These are phyloP conservation scores for Dryas iulia DNA, from an alignment of 1,140 invertebrate species.

Conservation along the genomic window DNA sequence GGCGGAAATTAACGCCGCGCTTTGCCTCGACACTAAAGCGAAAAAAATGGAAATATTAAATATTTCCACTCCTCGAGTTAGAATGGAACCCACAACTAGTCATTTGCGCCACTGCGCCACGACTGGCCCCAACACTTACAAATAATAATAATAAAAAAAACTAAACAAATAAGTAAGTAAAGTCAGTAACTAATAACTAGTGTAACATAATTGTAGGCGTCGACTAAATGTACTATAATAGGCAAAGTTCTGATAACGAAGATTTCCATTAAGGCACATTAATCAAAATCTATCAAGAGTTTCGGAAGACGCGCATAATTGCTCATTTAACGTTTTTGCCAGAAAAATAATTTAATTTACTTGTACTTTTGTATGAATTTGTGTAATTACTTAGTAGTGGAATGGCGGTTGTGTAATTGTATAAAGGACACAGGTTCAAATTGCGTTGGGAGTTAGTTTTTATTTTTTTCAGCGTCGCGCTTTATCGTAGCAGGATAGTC, in stretches of 20 bases:
- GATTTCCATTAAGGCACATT: neutral
- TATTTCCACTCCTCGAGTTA: too few species aligned
- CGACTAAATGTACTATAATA: neutral
- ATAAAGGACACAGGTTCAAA: neutral
- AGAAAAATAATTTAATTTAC: neutral
- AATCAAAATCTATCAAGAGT: constrained; percentile 3
- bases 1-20: too few species aligned
- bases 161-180: too few species aligned
- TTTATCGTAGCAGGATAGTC: too few species aligned
- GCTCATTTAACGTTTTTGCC: neutral
- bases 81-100: too few species aligned
- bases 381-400: neutral
- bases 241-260: neutral
- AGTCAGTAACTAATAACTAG: neutral
- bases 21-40: too few species aligned
- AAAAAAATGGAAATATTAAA: too few species aligned
- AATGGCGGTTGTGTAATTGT: neutral
- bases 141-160: too few species aligned
- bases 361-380: neutral
- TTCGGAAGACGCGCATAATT: neutral
- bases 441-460: too few species aligned
- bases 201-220: neutral
- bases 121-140: too few species aligned
- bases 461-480: too few species aligned
- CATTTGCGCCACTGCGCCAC: too few species aligned